These are phyloP conservation scores for Pterostichus niger DNA, from an alignment of 2,888 invertebrate genomes.

Conservation along the genomic window DNA sequence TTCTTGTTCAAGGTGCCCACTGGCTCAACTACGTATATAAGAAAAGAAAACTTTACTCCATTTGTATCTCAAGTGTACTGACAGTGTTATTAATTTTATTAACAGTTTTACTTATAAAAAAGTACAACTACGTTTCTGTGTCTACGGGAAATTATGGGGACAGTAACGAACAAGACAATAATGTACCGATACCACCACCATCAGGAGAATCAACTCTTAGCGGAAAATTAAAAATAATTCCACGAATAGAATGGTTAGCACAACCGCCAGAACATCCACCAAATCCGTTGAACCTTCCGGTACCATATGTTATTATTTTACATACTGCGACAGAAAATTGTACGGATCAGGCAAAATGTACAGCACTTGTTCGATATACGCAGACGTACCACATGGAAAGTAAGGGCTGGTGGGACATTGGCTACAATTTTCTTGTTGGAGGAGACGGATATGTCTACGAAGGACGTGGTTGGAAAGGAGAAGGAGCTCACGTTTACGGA, in stretches of 20 bases:
- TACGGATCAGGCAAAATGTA: slow-evolving; percentile 80
- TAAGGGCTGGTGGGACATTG: slow-evolving; percentile 83
- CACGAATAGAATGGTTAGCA: slow-evolving; percentile 82
- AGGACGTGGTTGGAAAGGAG: slow-evolving; percentile 87
- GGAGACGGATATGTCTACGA: slow-evolving; percentile 88
- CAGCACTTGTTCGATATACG: slow-evolving; percentile 81
- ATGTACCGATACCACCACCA: slow-evolving; percentile 69
- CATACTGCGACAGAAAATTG: slow-evolving; percentile 84
- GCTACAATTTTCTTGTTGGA: slow-evolving; percentile 88
- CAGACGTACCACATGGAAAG: slow-evolving; percentile 86
- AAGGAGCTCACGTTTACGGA: slow-evolving; percentile 85
- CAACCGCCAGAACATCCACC: slow-evolving; percentile 79
- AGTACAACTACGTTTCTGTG: slow-evolving; percentile 25
- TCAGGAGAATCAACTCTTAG: slow-evolving; percentile 69
- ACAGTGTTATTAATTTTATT: slow-evolving; percentile 67
- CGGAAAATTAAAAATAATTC: slow-evolving; percentile 79
- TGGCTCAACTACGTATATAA: slow-evolving; percentile 68
- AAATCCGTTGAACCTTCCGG: slow-evolving; percentile 77
- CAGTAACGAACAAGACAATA: slow-evolving; percentile 70
- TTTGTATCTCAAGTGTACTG: slow-evolving; percentile 50
- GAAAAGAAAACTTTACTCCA: slow-evolving; percentile 66
- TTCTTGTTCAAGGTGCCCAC: slow-evolving; percentile 68
- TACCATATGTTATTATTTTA: slow-evolving; percentile 80
- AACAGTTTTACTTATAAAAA: slow-evolving; percentile 65
- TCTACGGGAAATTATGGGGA: background rate